These are phyloP conservation scores for Ptychochromis oligacanthus DNA, from an alignment of 2,113 vertebrate species.

Conservation along the genomic window DNA sequence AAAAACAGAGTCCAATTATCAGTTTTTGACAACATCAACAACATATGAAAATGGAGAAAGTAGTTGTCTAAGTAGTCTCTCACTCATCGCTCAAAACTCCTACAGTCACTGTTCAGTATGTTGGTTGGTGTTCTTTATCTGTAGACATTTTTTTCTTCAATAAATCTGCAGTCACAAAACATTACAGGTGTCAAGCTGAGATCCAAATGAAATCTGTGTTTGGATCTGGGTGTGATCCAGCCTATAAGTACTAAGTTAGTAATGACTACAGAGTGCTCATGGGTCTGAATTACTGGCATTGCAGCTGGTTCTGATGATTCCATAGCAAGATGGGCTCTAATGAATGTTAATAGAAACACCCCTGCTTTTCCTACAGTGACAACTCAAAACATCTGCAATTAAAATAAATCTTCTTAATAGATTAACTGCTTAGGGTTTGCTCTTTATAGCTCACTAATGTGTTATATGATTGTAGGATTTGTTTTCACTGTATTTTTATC, in stretches of 20 bases:
- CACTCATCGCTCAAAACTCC: no score
- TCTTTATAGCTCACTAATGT: neutral
- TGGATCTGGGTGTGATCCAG: neutral
- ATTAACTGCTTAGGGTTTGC: neutral
- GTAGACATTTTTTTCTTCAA: neutral
- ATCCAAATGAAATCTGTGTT: neutral
- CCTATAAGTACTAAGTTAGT: neutral
- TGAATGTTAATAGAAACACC: neutral
- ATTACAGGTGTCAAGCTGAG: neutral
- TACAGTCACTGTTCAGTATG: no score
- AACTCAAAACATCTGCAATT: neutral
- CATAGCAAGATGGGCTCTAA: neutral
- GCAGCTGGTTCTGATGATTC: neutral
- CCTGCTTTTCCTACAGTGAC: neutral
- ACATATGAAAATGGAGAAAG: neutral
- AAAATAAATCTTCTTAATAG: neutral
- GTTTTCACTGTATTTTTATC: no score
- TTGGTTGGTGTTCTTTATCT: neutral
- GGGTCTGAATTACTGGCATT: neutral
- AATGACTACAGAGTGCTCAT: neutral
- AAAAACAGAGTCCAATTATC: neutral
- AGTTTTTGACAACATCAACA: neutral
- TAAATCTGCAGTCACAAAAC: neutral
- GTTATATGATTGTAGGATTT: no score
- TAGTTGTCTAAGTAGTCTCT: neutral